Evolutionary conservation across 2,113 vertebrate genomes (phyloP).

Genomic region (Cynocephalus volans): DNA sequence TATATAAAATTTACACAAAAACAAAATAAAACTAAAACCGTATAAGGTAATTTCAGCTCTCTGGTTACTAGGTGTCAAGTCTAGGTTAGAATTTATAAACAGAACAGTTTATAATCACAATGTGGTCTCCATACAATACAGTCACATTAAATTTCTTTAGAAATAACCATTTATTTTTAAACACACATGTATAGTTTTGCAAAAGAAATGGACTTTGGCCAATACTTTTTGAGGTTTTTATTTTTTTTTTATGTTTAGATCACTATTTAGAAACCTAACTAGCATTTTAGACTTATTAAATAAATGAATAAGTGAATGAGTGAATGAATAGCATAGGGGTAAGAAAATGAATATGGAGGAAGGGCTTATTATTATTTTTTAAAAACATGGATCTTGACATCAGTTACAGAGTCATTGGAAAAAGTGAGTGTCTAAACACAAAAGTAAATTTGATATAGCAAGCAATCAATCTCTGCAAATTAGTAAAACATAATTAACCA

Average conservation of each 20-base stretch:
- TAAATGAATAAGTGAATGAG: neutral
- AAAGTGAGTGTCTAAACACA: slow-evolving; percentile 4
- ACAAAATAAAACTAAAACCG: neutral
- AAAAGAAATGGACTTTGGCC: neutral
- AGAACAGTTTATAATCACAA: neutral
- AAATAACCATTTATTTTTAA: neutral
- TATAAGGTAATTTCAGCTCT: neutral
- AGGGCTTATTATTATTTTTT: neutral
- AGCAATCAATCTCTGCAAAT: neutral
- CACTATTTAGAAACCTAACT: neutral
- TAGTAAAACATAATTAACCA: neutral
- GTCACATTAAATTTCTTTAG: neutral
- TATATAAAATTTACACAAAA: neutral
- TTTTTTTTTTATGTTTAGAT: neutral
- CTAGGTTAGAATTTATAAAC: neutral
- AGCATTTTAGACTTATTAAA: slow-evolving; percentile 8
- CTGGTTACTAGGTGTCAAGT: neutral
- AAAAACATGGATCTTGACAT: neutral
- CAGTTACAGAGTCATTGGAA: neutral
- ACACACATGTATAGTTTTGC: neutral
- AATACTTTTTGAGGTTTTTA: neutral
- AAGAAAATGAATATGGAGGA: neutral
- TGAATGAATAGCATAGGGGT: neutral
- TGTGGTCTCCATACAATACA: neutral
- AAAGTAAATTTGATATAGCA: slow-evolving; percentile 39